phyloP scores from a whole-genome alignment of 1,140 invertebrate species.

The Caerostris extrusa region DNA sequence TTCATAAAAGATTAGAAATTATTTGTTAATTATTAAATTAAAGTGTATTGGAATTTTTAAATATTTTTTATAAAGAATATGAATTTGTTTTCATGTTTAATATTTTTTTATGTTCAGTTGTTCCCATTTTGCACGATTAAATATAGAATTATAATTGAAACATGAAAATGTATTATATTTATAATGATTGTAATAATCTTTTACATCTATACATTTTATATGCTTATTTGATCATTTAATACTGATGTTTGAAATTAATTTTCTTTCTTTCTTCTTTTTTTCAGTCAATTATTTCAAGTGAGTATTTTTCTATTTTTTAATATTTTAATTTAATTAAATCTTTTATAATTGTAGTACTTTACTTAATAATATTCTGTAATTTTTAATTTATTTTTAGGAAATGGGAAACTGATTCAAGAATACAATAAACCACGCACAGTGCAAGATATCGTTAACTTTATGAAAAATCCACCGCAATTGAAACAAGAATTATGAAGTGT shows the following conservation, averaged over 20 bases:
- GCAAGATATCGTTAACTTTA: slow-evolving; percentile 83
- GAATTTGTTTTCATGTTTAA: too few species aligned
- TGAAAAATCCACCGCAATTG: slow-evolving; percentile 80
- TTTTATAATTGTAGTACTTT: not conserved
- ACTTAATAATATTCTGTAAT: not conserved
- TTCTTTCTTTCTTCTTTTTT: slow-evolving; percentile 76
- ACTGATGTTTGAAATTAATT: not conserved
- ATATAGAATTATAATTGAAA: too few species aligned
- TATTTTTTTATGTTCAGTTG: too few species aligned
- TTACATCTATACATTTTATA: too few species aligned
- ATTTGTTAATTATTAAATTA: too few species aligned
- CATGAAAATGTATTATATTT: too few species aligned
- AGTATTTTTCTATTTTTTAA: slow-evolving; percentile 76
- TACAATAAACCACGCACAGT: slow-evolving; percentile 81
- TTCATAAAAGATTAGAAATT: too few species aligned
- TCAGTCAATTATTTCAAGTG: slow-evolving; percentile 82
- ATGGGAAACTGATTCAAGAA: slow-evolving; percentile 82
- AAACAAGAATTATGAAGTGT: not conserved
- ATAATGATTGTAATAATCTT: too few species aligned
- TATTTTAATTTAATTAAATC: not conserved
- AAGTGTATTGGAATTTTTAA: too few species aligned
- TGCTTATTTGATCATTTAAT: not conserved
- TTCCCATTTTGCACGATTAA: too few species aligned
- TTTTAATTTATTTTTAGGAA: slow-evolving; percentile 79
- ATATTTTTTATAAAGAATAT: too few species aligned